Percentiles rank a stretch among this genome's conserved stretches.
These are phyloP conservation scores for Anastatus disparis DNA, from an alignment of 1,140 invertebrate genomes.

Conservation along the genomic window DNA sequence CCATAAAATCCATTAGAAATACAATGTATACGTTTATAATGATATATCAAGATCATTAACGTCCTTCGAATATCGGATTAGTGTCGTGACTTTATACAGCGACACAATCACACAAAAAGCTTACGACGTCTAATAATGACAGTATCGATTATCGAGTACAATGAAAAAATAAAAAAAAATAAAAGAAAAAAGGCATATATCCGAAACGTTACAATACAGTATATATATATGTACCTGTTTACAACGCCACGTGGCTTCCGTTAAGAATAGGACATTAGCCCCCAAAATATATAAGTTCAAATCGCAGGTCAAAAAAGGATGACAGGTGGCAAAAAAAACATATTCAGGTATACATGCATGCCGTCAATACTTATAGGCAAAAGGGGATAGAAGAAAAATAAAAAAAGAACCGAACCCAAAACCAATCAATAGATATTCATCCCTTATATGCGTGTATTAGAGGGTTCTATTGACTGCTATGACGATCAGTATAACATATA, in stretches of 20 bases:
- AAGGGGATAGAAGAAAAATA: no score
- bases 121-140: conserved; percentile 12
- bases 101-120: not conserved
- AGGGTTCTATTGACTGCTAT: conserved; percentile 37
- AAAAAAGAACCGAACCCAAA: conserved; percentile 45
- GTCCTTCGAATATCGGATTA: not conserved
- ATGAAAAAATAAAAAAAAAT: conserved; percentile 4
- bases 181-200: not conserved
- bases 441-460: conserved; percentile 47
- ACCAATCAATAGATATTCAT: conserved; percentile 66
- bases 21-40: not conserved
- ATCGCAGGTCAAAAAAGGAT: conserved; percentile 53
- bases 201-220: conserved; percentile 3
- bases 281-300: conserved; percentile 39
- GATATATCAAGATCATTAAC: conserved; percentile 18
- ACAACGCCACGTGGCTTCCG: conserved; percentile 55
- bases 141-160: conserved; percentile 32
- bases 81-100: not conserved
- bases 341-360: no score
- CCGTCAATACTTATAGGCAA: no score
- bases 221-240: conserved; percentile 53
- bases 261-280: conserved; percentile 56
- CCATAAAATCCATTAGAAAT: not conserved
- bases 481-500: conserved; percentile 45
- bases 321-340: not conserved